phyloP scores from a whole-genome alignment of 2,113 vertebrate genomes.

The Hiodon alosoides region DNA sequence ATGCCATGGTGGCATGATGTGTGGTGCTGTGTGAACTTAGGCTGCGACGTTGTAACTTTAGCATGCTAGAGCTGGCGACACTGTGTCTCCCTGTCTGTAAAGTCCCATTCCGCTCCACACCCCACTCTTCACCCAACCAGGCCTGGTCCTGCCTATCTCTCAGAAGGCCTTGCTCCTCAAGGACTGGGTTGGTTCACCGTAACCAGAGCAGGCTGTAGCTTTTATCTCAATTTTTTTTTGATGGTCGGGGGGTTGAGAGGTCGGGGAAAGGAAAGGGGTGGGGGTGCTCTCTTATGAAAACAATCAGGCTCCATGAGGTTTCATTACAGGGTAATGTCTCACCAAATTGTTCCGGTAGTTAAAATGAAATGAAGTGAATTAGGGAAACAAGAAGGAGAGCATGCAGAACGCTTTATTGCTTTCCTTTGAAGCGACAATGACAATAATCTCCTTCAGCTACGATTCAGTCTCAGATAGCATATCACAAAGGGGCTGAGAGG shows the following conservation, averaged over 20 bases:
- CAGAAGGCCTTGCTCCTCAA: not conserved
- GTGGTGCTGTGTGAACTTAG: too few relatives aligned
- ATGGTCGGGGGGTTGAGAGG: not conserved
- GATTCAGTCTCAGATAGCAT: conserved; percentile 32
- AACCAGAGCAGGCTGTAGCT: conserved; percentile 20
- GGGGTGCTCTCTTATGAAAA: conserved; percentile 53
- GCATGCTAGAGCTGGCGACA: too few relatives aligned
- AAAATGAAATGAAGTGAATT: conserved; percentile 75
- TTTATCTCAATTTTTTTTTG: conserved; percentile 42
- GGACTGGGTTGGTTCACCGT: conserved; percentile 3
- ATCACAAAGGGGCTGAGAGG: conserved; percentile 20
- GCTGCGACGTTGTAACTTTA: too few relatives aligned
- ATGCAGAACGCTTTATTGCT: conserved; percentile 64
- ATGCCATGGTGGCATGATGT: too few relatives aligned
- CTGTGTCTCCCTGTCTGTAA: too few relatives aligned
- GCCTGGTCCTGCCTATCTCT: not conserved
- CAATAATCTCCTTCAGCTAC: conserved; percentile 44
- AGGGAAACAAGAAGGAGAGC: conserved; percentile 63
- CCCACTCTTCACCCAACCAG: not conserved
- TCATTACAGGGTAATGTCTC: conserved; percentile 70
- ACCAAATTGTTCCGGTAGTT: conserved; percentile 73
- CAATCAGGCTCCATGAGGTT: conserved; percentile 59
- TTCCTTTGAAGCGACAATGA: conserved; percentile 65
- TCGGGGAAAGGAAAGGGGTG: conserved; percentile 35
- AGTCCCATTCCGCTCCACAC: too few relatives aligned